Conservation (phyloP, 1,140 invertebrate species). For the Anastatus disparis region DNA sequence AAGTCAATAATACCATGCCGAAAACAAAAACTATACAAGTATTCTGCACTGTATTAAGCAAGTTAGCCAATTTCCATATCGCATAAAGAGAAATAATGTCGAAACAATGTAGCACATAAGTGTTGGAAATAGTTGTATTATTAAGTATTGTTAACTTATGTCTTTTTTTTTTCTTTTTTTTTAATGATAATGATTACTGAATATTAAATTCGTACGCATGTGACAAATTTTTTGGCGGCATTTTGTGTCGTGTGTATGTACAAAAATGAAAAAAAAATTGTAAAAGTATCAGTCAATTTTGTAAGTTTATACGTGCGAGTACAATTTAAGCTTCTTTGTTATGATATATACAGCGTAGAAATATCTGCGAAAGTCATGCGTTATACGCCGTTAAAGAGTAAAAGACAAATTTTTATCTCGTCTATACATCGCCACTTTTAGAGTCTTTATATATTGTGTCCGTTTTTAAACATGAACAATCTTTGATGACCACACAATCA, state of each 20-base stretch:
- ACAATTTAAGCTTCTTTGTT: slow-evolving; percentile 39
- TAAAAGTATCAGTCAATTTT: slow-evolving; percentile 35
- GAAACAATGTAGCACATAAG: slow-evolving; percentile 34
- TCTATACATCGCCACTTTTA: slow-evolving; percentile 31
- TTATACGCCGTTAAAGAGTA: slow-evolving; percentile 28
- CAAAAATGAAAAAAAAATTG: slow-evolving; percentile 8
- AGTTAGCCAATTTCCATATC: slow-evolving; percentile 56
- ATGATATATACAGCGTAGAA: slow-evolving; percentile 21
- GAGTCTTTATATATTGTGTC: slow-evolving; percentile 35
- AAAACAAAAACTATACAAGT: slow-evolving; percentile 47
- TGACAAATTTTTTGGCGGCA: slow-evolving; percentile 23
- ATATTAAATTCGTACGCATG: slow-evolving; percentile 13
- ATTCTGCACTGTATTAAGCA: slow-evolving; percentile 53
- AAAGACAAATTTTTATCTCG: slow-evolving; percentile 38
- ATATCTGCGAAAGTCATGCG: slow-evolving; percentile 21
- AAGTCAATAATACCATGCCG: slow-evolving; percentile 52
- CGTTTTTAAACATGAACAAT: slow-evolving; percentile 29
- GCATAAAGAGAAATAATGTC: slow-evolving; percentile 35
- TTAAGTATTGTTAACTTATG: slow-evolving; percentile 56
- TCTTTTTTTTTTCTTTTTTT: slow-evolving; percentile 49
- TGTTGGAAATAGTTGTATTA: slow-evolving; percentile 35
- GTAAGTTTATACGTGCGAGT: slow-evolving; percentile 36
- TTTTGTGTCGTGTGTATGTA: slow-evolving; percentile 18
- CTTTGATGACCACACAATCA: slow-evolving; percentile 40
- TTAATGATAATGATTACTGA: slow-evolving; percentile 17